Evolutionary conservation across 2,888 invertebrate genomes (phyloP).

Genomic region (Aelia acuminata): DNA sequence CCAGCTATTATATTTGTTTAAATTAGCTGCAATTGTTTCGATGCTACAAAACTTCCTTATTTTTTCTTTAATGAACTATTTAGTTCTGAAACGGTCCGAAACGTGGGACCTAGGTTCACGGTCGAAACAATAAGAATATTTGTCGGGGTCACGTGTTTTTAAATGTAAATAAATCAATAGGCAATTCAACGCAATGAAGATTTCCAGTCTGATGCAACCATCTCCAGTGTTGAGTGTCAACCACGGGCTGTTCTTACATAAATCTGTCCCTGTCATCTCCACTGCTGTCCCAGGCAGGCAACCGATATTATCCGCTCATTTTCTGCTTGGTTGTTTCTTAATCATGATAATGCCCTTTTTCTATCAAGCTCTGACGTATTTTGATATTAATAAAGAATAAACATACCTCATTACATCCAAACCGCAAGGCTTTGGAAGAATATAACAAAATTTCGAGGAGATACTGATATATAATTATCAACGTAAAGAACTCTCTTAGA

Average conservation of each 20-base stretch:
- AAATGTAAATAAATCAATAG: neutral
- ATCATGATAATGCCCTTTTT: neutral
- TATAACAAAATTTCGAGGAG: no score
- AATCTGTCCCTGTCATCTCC: neutral
- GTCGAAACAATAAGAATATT: neutral
- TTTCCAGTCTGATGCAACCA: conserved; percentile 32
- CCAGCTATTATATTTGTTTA: no score
- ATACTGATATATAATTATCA: no score
- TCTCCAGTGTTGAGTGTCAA: neutral
- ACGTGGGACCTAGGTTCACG: neutral
- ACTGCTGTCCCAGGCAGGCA: neutral
- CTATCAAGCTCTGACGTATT: neutral
- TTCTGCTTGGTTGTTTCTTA: neutral
- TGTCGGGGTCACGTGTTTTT: neutral
- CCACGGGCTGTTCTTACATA: neutral
- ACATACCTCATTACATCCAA: neutral
- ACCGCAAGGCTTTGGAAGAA: neutral
- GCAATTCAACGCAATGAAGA: conserved; percentile 21
- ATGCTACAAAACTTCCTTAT: neutral
- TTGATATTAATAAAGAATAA: neutral
- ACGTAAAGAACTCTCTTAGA: no score
- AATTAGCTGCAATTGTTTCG: neutral
- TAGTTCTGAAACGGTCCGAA: neutral
- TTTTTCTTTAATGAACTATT: neutral
- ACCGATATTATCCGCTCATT: neutral